Base-by-base conservation (phyloP, 2,888 invertebrate species). In the Campopleginae sp. region DNA sequence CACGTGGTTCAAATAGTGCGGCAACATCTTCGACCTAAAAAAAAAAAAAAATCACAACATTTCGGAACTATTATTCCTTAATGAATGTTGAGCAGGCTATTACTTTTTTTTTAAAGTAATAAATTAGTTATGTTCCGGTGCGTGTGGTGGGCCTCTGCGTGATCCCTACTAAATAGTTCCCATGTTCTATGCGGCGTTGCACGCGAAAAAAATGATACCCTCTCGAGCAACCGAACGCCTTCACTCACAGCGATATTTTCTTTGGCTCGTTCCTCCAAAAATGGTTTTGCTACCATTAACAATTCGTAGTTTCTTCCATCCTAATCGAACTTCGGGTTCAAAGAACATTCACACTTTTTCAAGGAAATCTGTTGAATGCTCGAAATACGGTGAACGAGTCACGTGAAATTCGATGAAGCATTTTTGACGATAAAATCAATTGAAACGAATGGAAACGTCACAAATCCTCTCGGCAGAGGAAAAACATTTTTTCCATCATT, bases 91-190 rank as follows among this genome's bases (percentile, higher is more conserved):
- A 27, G 33, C 58, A 58, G 58, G 46, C 42, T 51, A 19, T 42
- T 31, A 31, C 4, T 33, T 54, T 71, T 80, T 61, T 38, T 65
- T 76, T 58, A 14, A 80, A 63, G 63, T 72, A 75, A 82, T 72
- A 54, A 31, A 72, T 77, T 23, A 10, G 42, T 48, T 42, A 42
- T 48, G 51, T 75, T 80, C 46, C 38, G 38, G 38, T 66, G 83
- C 76, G 84, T 84, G 74, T 31, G 46, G n/a, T 58, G 19, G 6
- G 48, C 3, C 42, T 14, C 31, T 83, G 79, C 83, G 79, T 83
- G 83, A 75, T 76, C 27, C 7, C 17, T 23, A 65, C 63, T 54
- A 79, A 79, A 75, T 70, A 19, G 61, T 63, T 83, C 33, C 63
- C 68, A 79, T 70, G 79, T 63, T 76, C 63, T 46, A 23, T 63